These are phyloP conservation scores for Stichodactyla helianthus DNA, from an alignment of 64 coral and sea anemone species.

Conservation along the genomic window DNA sequence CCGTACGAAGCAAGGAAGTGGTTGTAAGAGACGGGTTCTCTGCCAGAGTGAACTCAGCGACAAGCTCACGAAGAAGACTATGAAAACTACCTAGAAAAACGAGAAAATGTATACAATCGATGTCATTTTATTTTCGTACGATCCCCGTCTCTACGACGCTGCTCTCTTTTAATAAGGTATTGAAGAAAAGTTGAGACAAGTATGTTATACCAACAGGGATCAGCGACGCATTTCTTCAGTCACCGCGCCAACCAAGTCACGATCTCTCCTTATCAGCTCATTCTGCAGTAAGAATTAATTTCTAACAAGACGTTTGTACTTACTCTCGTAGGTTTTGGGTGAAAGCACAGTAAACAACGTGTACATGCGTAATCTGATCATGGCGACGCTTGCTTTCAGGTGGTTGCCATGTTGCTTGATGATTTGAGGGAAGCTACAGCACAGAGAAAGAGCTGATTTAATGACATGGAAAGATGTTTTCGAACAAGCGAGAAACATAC, in stretches of 20 bases:
- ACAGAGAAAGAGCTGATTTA: neutral
- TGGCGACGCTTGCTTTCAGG: slow-evolving; percentile 91
- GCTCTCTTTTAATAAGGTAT: no score
- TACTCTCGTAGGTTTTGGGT: slow-evolving; percentile 92
- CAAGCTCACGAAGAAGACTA: slow-evolving; percentile 76
- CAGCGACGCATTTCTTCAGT: no score
- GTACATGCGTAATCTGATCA: slow-evolving; percentile 84
- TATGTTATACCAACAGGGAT: no score
- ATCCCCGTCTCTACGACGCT: no score
- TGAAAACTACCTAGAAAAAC: slow-evolving; percentile 72
- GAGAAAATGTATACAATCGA: neutral
- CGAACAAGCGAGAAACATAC: no score
- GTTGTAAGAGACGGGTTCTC: slow-evolving; percentile 93
- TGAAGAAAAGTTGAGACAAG: no score
- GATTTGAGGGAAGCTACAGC: slow-evolving; percentile 75
- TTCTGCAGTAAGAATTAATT: no score
- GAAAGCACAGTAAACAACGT: slow-evolving; percentile 66
- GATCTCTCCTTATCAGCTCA: no score
- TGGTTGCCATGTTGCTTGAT: slow-evolving; percentile 98
- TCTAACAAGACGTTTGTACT: neutral
- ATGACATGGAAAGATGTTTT: no score
- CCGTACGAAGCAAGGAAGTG: slow-evolving; percentile 82
- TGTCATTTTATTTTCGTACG: no score
- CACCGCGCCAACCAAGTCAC: no score
- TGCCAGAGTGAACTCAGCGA: slow-evolving; percentile 96